Evolutionary conservation across 2,888 invertebrate genomes (phyloP), one percentile per base, ranked within the genome.

Genomic region (Lissonota sp.): DNA sequence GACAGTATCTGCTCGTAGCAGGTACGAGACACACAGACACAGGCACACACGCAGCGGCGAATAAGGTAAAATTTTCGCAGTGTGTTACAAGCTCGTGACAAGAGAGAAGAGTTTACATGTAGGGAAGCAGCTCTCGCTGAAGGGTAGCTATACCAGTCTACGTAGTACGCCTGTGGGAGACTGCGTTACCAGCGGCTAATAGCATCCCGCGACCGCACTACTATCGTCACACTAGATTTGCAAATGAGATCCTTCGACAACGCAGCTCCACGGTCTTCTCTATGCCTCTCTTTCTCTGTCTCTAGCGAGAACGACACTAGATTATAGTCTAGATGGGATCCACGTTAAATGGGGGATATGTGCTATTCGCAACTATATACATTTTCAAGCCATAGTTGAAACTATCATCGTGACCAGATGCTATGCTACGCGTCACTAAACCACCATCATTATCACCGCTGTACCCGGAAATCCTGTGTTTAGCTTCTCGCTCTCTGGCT

Each of bases 211-310:
- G 62, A 80, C 80, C 76, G 40, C 80, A 67, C 71, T 55, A 76
- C 76, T 72, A 76, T 80, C 76, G 76, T 76, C 76, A 80, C 76
- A 80, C 76, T 80, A 76, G 80, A 79, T 79, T 74, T 82, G 79
- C 79, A 82, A 82, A 79, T 79, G 82, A 82, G 82, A 79, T 79
- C 71, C 75, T 79, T 80, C 80, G 66, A 70, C 66, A 64, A 70
- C 66, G 58, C 49, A 14, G 60, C 53, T 60, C 51, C 62, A n/a
- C 39, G 46, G 37, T 70, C 57, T 46, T 53, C 64, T 16, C 16
- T 26, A 53, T 71, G 67, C 63, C 55, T 80, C 69, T 12, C 63
- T 75, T 70, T 58, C 72, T n/a, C 63, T 66, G 57, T 75, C 69
- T 5, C 44, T 70, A 63, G 74, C 58, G 71, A 77, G 53, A 70